A percentile compares a stretch with the other conserved stretches of the same genome.
Evolutionary conservation across 2,797 vertebrate genomes (phyloP).

Genomic region (Simalia tracyae): DNA sequence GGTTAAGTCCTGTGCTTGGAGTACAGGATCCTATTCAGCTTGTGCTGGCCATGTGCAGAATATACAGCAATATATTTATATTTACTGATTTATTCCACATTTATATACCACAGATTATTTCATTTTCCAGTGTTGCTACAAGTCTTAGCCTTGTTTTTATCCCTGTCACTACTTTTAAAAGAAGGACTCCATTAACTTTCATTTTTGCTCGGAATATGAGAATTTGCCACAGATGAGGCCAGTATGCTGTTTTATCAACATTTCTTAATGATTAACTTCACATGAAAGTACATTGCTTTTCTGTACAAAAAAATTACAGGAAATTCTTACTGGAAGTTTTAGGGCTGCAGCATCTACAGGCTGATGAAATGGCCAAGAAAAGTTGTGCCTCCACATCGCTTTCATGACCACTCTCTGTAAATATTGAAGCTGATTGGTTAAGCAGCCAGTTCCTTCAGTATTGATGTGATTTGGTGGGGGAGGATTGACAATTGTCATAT

Average conservation of each 20-base stretch:
- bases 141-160: background rate
- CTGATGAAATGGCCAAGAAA: slow-evolving; percentile 92
- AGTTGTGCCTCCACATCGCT: slow-evolving; percentile 86
- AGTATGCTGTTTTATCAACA: background rate
- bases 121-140: background rate
- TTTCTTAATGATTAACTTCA: background rate
- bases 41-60: background rate
- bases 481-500: slow-evolving; percentile 79
- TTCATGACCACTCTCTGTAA: slow-evolving; percentile 86
- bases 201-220: background rate
- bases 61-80: background rate
- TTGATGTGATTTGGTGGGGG: slow-evolving; percentile 86
- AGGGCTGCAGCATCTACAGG: slow-evolving; percentile 90
- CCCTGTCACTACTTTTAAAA: background rate
- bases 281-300: background rate
- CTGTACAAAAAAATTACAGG: background rate
- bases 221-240: background rate
- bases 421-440: slow-evolving; percentile 91
- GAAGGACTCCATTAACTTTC: background rate
- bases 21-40: background rate
- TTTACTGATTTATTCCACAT: background rate
- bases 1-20: background rate
- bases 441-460: slow-evolving; percentile 75
- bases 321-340: slow-evolving; percentile 85
- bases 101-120: background rate